Conservation (phyloP, 2,113 vertebrate species). For the Oncorhynchus gorbuscha region DNA sequence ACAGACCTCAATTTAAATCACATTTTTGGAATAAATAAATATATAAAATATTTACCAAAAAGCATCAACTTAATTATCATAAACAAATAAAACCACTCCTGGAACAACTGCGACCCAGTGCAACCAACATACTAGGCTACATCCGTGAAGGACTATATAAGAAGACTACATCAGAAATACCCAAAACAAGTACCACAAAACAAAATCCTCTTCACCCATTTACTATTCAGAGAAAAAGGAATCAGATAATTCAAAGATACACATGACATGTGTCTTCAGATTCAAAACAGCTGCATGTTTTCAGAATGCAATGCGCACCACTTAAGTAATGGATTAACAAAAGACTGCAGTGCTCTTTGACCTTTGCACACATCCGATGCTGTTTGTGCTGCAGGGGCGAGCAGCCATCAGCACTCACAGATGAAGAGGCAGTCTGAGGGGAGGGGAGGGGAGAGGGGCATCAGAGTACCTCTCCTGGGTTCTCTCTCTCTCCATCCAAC, state of each 20-base stretch:
- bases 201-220: too few relatives aligned
- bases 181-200: neutral
- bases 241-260: too few relatives aligned
- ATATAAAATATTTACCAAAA: slow-evolving; percentile 7
- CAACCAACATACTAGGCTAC: neutral
- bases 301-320: slow-evolving; percentile 25
- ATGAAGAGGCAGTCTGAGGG: slow-evolving; percentile 17
- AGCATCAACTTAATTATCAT: slow-evolving; percentile 27
- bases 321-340: slow-evolving; percentile 32
- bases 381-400: neutral
- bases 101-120: neutral
- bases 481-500: neutral
- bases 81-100: slow-evolving; percentile 20
- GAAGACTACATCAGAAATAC: neutral
- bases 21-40: slow-evolving; percentile 15
- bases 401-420: slow-evolving; percentile 26
- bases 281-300: neutral
- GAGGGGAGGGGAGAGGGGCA: slow-evolving; percentile 1
- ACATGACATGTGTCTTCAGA: neutral
- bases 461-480: neutral
- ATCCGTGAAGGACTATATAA: neutral
- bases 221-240: too few relatives aligned
- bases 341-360: slow-evolving; percentile 32
- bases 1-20: slow-evolving; percentile 29
- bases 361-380: slow-evolving; percentile 8